These are phyloP conservation scores for Stenichneumon culpator DNA, from an alignment of 2,888 invertebrate species.

Conservation along the genomic window DNA sequence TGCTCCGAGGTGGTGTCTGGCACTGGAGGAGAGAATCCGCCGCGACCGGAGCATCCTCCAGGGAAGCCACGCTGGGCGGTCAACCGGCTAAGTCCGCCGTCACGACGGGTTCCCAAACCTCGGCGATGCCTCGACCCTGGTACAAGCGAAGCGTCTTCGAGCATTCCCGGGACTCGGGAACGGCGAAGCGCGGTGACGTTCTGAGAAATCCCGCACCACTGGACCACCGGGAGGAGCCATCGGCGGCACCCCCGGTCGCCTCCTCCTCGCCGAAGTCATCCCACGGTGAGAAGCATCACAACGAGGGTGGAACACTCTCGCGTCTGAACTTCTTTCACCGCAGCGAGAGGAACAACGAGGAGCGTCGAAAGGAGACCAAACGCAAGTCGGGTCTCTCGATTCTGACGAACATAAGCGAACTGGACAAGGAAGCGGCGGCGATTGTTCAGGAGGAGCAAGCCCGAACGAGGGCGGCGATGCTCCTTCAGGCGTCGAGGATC, in stretches of 20 bases:
- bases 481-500: conserved; percentile 72
- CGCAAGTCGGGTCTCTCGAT: conserved; percentile 88
- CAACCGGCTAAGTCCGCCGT: conserved; percentile 55
- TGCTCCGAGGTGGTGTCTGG: conserved; percentile 80
- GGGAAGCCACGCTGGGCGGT: conserved; percentile 33
- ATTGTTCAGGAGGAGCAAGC: conserved; percentile 88
- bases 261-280: conserved; percentile 27
- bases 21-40: conserved; percentile 75
- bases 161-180: conserved; percentile 79
- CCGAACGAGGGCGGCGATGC: conserved; percentile 77
- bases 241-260: background rate
- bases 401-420: conserved; percentile 91
- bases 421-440: conserved; percentile 92
- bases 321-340: conserved; percentile 84
- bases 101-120: conserved; percentile 70
- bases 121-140: conserved; percentile 88
- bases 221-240: conserved; percentile 28
- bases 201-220: conserved; percentile 70
- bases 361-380: conserved; percentile 85
- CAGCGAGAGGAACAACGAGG: conserved; percentile 74
- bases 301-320: conserved; percentile 84
- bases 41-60: background rate
- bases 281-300: conserved; percentile 41
- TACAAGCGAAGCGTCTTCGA: conserved; percentile 87
- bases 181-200: conserved; percentile 74